Evolutionary conservation across 2,888 invertebrate genomes (phyloP).

Genomic region (Byasa hedistus): DNA sequence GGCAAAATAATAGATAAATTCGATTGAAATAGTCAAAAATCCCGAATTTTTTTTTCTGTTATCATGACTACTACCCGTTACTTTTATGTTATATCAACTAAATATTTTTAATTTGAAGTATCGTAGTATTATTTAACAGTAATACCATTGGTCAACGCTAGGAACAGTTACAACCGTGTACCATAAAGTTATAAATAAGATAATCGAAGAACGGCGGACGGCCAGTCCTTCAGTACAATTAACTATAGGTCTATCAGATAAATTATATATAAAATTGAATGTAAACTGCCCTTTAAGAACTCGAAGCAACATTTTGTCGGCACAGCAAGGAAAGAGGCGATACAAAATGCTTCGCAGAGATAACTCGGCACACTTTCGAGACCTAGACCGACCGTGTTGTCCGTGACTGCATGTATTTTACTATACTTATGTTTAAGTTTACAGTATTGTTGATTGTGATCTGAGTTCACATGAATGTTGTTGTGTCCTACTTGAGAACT

Average conservation of each 20-base stretch:
- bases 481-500: background rate
- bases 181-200: too few species aligned
- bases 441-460: slow-evolving; percentile 4
- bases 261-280: background rate
- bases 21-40: too few species aligned
- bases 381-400: background rate
- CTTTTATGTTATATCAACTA: too few species aligned
- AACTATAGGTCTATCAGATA: background rate
- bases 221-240: background rate
- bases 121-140: too few species aligned
- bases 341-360: slow-evolving; percentile 36
- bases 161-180: too few species aligned
- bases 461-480: background rate
- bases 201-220: too few species aligned
- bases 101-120: too few species aligned
- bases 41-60: too few species aligned
- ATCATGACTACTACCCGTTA: too few species aligned
- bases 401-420: slow-evolving; percentile 9
- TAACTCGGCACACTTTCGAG: slow-evolving; percentile 39
- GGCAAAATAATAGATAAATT: too few species aligned
- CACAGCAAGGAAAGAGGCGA: slow-evolving; percentile 33
- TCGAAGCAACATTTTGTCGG: slow-evolving; percentile 22
- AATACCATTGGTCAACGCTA: too few species aligned
- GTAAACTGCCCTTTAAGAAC: background rate
- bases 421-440: background rate